These are phyloP conservation scores for Tokudaia muenninki DNA, from an alignment of 2,797 vertebrate species.

Conservation along the genomic window DNA sequence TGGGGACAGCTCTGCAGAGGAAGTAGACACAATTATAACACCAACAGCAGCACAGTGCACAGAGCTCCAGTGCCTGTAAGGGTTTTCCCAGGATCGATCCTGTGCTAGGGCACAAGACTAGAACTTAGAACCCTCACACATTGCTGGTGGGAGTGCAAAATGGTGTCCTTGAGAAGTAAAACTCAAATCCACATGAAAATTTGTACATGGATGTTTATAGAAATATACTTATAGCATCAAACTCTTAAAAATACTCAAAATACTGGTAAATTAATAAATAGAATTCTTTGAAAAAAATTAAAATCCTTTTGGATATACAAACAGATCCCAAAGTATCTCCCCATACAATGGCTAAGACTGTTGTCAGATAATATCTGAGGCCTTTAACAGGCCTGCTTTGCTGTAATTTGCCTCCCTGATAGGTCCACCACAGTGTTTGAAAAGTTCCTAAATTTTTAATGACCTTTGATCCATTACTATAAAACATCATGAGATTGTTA, in stretches of 20 bases:
- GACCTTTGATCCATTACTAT: background rate
- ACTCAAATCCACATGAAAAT: background rate
- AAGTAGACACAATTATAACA: background rate
- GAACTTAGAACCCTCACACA: background rate
- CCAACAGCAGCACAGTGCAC: background rate
- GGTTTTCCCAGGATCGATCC: background rate
- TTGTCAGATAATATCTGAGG: no score
- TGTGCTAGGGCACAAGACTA: background rate
- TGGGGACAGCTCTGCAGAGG: background rate
- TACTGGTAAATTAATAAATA: background rate
- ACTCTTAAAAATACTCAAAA: background rate
- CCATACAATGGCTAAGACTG: background rate
- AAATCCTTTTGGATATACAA: background rate
- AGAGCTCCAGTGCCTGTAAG: background rate
- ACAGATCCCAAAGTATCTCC: background rate
- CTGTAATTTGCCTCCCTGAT: background rate
- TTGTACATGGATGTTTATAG: constrained; percentile 7
- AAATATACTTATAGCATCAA: background rate
- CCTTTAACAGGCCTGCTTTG: no score
- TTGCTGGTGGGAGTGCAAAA: background rate
- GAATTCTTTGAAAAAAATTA: background rate
- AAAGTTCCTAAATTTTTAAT: background rate
- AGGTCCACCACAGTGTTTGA: background rate
- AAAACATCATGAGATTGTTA: background rate
- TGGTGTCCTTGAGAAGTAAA: background rate